Evolutionary conservation across 2,888 invertebrate genomes (phyloP), one percentile per base, ranked within the genome.

Genomic region (Caenorhabditis virilis): DNA sequence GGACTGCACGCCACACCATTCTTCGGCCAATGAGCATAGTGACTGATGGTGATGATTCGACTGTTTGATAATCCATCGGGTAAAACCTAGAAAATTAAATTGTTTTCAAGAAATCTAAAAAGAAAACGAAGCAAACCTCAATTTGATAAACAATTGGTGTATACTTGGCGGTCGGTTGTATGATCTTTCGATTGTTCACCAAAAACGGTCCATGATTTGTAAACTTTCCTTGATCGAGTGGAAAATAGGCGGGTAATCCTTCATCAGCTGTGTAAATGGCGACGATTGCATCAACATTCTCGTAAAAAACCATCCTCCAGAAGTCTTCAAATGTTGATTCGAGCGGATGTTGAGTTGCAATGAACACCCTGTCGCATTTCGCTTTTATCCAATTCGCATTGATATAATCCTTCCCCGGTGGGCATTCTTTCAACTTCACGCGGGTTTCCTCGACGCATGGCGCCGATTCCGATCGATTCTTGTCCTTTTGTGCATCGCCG

Each of bases 241-340:
- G 65, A 33, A 47, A 65, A 35, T 59, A 65, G 6, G n/a, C n/a
- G 1, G 65, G 65, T n/a, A 60, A 42, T 15, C 30, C 26, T 16
- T 59, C 59, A 11, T 59, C 56, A 0, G 55, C 23, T 0, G 51
- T 33, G 42, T 50, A 59, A 5, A 65, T 39, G 0, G 59, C 55
- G 6, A 42, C 33, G 18, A 65, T 52, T 1, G 43, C 35, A n/a
- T 59, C 59, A n/a, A 55, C 39, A n/a, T 65, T 55, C 9, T 65
- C 55, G 33, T 65, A 55, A 25, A 65, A 59, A 3, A 65, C 54
- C 65, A 65, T 65, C 23, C 52, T 47, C 65, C 65, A 65, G 33
- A 59, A 65, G 23, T 65, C 59, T 33, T 48, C 59, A 27, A 27
- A 56, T n/a, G 48, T 53, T 20, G 47, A 16, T 26, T 65, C 58